A percentile compares a stretch with the other conserved stretches of the same genome.
phyloP scores from a whole-genome alignment of 2,888 invertebrate species.

The Clitarchus hookeri region DNA sequence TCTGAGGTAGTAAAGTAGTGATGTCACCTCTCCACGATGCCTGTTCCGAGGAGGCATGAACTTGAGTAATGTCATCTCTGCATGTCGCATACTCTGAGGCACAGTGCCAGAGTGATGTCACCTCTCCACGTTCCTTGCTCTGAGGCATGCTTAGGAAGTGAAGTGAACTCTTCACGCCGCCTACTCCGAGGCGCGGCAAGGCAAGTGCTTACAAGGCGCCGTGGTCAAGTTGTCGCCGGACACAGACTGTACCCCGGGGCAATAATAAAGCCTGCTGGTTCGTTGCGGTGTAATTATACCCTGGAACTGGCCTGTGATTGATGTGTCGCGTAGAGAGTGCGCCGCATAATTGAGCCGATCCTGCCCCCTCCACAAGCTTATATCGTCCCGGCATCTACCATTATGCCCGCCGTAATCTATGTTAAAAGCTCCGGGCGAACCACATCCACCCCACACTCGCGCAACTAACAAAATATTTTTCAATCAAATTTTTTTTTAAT shows the following conservation, averaged over 20 bases:
- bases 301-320: conserved; percentile 6
- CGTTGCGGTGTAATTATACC: conserved; percentile 9
- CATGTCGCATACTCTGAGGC: no score
- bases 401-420: conserved; percentile 9
- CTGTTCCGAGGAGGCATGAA: no score
- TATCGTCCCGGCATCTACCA: background rate
- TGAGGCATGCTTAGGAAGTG: no score
- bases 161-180: no score
- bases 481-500: conserved; percentile 12
- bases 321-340: conserved; percentile 10
- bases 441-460: background rate
- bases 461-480: conserved; percentile 6
- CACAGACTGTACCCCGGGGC: background rate
- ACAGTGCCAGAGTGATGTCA: no score
- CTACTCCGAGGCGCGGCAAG: background rate
- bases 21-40: no score
- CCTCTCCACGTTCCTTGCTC: no score
- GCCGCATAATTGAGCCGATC: conserved; percentile 3
- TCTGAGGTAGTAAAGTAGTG: no score
- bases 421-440: background rate
- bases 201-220: background rate
- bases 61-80: no score
- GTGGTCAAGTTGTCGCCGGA: background rate
- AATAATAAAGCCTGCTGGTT: conserved; percentile 10
- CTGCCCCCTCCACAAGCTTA: background rate